Base-by-base conservation (phyloP, 2,888 invertebrate species). In the Liopterus haemorrhoidalis region DNA sequence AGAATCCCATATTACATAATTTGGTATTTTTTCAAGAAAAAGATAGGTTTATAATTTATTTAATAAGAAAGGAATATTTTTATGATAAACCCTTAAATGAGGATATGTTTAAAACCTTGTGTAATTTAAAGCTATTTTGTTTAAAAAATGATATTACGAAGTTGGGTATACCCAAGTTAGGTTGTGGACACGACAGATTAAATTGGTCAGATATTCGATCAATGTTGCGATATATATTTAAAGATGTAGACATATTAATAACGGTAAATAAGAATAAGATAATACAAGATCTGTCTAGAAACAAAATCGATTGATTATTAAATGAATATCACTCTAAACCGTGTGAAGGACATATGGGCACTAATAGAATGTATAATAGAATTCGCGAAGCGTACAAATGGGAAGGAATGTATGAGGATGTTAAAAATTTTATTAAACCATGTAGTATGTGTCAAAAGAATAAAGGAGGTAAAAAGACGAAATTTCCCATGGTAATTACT, bases 191-290 rank as follows among this genome's bases (percentile, higher is more conserved):
- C 28, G 35, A 44, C 14, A 44, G 18, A 30, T n/a, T 46, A 33
- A 31, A 46, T 18, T 41, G 22, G 12, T 15, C 40, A 32, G 18
- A 19, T 16, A 16, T 46, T 5, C 24, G 46, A 22, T 20, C 33
- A 14, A 46, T 46, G 31, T 32, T 46, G 31, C 12, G 46, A 11
- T 49, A 49, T 21, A 41, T 49, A 20, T 49, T 49, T 19, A 39
- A 30, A 36, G 6, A 30, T 1, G 36, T 35, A 5, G 15, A 27
- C 6, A 42, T 48, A 12, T 37, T 19, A 18, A 40, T 49, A 18
- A 14, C 27, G 6, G 20, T 49, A 9, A 21, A 42, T 22, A 22
- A 11, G 11, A 22, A 45, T 20, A 36, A 9, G 8, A 25, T 40
- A 4, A 15, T 40, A 15, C n/a, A n/a, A n/a, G n/a, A n/a, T n/a